Percentiles rank a stretch among this genome's conserved stretches.
Evolutionary conservation across 2,113 vertebrate genomes (phyloP).

Genomic region (Litocranius walleri): DNA sequence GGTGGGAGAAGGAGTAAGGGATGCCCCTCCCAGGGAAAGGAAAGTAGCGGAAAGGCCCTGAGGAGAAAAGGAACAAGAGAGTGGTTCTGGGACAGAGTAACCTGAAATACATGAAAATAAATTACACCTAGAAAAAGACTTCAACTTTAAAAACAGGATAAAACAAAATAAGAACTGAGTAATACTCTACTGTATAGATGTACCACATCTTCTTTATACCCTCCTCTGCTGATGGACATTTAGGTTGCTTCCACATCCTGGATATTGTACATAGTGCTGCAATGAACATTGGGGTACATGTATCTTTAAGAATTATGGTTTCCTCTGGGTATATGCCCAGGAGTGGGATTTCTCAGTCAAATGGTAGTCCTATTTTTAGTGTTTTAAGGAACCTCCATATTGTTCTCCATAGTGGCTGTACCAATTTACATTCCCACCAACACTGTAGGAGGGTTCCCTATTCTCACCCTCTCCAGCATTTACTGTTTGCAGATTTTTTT

Average conservation of each 20-base stretch:
- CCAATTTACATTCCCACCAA: not conserved
- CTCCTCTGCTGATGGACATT: not conserved
- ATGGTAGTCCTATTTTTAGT: not conserved
- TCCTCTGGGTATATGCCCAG: not conserved
- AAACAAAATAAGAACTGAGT: not conserved
- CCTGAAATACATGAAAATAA: not conserved
- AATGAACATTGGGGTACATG: accelerated
- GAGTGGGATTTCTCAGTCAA: not conserved
- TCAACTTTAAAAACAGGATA: not conserved
- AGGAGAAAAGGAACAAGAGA: not conserved
- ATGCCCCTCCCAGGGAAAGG: not conserved
- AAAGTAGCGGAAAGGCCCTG: not conserved
- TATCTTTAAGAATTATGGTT: not conserved
- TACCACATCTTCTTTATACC: not conserved
- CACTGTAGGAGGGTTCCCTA: not conserved
- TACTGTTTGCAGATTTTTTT: not conserved
- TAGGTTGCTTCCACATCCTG: not conserved
- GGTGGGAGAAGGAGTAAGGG: not conserved
- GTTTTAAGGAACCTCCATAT: not conserved
- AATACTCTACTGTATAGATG: not conserved
- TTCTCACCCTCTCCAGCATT: not conserved
- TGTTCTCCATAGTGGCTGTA: not conserved
- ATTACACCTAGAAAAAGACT: not conserved
- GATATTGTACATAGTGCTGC: not conserved
- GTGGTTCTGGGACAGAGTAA: not conserved